Base-by-base conservation (phyloP, 2,888 invertebrate species). In the Phyto melanocephala region DNA sequence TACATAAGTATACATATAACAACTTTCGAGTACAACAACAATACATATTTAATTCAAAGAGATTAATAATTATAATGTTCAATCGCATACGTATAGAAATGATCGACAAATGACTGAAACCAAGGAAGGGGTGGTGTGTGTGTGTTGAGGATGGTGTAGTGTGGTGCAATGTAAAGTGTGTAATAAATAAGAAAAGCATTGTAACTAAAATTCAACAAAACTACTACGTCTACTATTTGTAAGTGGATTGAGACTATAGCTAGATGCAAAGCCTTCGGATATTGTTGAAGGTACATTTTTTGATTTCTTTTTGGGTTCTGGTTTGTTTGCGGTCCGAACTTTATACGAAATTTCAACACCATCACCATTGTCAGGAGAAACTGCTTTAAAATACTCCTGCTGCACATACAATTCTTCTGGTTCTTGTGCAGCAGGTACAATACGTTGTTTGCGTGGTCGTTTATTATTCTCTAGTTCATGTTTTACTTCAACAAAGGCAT, bases 401-500 rank as follows among this genome's bases (percentile, higher is more conserved):
- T 47, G 28, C 20, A 15, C 20, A 37, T 42, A 42, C 5, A 60
- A 22, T 54, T 47, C 33, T 40, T 75, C 68, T 28, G 67, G 2
- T 71, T 72, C 33, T 5, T 45, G 8, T 10, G 24, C 17, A 1
- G 60, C 45, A 1, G 77, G 13, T 28, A 62, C 42, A 33, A 70
- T 33, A 3, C 77, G 80, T 10, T 56, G 54, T 28, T 56, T 81
- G 8, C 84, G 80, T 0, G 76, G 33, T 42, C 50, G 74, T 77
- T 71, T 77, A 10, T 40, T 76, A 24, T 77, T 84, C 80, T 91
- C 91, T 28, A 91, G 81, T 54, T 91, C 90, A 17, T 88, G 87
- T 79, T 90, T 90, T 0, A 91, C 90, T 86, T 91, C 91, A 1
- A 91, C 86, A 60, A 91, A 90, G 0, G 89, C 84, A 85, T 88